phyloP scores from a whole-genome alignment of 2,113 vertebrate genomes.

The Larimichthys crocea region DNA sequence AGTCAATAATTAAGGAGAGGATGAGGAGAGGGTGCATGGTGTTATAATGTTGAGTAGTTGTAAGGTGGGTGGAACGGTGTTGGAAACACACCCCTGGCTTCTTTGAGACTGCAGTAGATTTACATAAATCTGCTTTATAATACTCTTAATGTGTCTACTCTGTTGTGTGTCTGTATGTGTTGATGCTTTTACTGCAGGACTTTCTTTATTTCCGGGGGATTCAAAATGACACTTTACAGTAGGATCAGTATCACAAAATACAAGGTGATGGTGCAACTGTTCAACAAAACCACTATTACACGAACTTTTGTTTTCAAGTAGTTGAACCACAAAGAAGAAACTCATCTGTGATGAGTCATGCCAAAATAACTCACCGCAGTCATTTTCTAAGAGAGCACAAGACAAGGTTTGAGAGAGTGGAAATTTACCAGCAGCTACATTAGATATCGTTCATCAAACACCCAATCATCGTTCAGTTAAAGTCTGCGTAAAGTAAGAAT shows the following conservation, averaged over 20 bases:
- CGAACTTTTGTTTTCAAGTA: neutral
- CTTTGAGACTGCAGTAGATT: neutral
- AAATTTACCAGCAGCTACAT: neutral
- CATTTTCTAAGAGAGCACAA: neutral
- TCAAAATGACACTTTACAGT: neutral
- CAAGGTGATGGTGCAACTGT: neutral
- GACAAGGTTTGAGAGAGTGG: neutral
- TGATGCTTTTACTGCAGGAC: neutral
- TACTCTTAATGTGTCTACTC: neutral
- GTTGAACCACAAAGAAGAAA: neutral
- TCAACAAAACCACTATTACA: neutral
- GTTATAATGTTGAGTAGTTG: constrained; percentile 15
- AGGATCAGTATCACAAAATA: neutral
- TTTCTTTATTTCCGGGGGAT: neutral
- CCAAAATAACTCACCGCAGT: neutral
- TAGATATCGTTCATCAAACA: too few species aligned
- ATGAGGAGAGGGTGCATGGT: neutral
- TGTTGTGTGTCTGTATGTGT: neutral
- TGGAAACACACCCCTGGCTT: constrained; percentile 14
- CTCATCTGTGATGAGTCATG: neutral
- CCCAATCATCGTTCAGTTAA: too few species aligned
- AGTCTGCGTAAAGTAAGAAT: too few species aligned
- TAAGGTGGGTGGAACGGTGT: constrained; percentile 34
- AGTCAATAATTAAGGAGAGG: constrained; percentile 20
- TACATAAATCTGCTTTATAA: neutral